Percentiles rank a stretch among this genome's conserved stretches.
These are phyloP conservation scores for Promerops cafer DNA, from an alignment of 2,113 vertebrate species.

Conservation along the genomic window DNA sequence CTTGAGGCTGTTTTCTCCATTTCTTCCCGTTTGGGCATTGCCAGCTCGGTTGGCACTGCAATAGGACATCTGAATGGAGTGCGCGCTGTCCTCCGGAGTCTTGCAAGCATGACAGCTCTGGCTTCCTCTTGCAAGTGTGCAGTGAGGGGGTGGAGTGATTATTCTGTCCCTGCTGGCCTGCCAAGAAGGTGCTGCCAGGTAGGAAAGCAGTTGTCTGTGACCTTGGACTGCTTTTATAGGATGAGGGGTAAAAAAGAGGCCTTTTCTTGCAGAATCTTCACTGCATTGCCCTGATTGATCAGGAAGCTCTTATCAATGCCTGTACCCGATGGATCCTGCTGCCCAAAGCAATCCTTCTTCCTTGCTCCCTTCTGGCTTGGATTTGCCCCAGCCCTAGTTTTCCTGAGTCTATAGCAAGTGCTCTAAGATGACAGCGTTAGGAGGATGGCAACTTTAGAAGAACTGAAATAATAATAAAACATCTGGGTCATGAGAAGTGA, in stretches of 20 bases:
- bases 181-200: background rate
- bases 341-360: background rate
- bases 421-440: fast-evolving
- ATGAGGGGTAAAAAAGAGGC: background rate
- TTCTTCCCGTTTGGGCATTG: background rate
- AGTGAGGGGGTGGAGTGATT: fast-evolving
- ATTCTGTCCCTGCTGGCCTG: background rate
- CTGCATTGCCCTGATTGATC: no score
- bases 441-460: background rate
- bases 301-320: background rate
- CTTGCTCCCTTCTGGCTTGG: fast-evolving
- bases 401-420: background rate
- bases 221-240: background rate
- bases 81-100: background rate
- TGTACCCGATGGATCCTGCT: fast-evolving
- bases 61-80: background rate
- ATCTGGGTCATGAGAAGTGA: background rate
- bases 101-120: background rate
- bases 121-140: background rate
- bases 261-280: background rate
- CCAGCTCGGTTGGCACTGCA: fast-evolving
- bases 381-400: background rate
- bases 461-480: background rate
- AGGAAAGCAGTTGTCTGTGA: background rate
- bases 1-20: background rate